A percentile compares a stretch with the other conserved stretches of the same genome.
These are phyloP conservation scores for Sylvietta virens DNA, from an alignment of 2,113 vertebrate genomes.

Conservation along the genomic window DNA sequence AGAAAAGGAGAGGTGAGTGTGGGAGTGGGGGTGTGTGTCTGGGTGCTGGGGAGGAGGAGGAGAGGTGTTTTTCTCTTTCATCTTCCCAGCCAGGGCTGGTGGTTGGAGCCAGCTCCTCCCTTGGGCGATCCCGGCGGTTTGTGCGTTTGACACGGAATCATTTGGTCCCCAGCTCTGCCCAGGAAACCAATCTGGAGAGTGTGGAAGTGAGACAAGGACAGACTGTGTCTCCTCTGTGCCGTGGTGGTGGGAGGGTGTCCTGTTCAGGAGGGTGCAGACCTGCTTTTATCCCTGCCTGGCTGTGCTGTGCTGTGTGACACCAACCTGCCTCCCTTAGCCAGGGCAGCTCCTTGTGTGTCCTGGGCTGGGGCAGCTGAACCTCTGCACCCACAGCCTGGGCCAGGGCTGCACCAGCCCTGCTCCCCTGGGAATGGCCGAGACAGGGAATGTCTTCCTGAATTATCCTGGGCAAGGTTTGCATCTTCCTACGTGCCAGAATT, in stretches of 20 bases:
- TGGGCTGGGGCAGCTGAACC: not conserved
- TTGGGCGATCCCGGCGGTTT: not conserved
- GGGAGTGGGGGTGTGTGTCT: not conserved
- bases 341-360: not conserved
- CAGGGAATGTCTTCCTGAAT: not conserved
- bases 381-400: not conserved
- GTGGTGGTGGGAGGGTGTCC: not conserved
- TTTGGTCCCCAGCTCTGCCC: constrained; percentile 9
- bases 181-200: not conserved
- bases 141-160: not conserved
- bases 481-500: not conserved
- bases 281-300: not conserved
- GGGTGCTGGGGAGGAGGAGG: not conserved
- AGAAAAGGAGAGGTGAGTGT: constrained; percentile 90
- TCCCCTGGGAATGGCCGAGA: not conserved
- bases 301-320: not conserved
- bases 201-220: not conserved
- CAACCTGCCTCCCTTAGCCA: not conserved
- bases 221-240: not conserved
- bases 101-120: not conserved
- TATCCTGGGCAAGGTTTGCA: not conserved
- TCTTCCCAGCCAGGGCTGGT: not conserved
- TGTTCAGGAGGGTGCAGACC: constrained; percentile 6
- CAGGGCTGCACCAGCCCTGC: not conserved
- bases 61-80: not conserved